phyloP scores from a whole-genome alignment of 2,797 vertebrate genomes.

The Manis javanica region DNA sequence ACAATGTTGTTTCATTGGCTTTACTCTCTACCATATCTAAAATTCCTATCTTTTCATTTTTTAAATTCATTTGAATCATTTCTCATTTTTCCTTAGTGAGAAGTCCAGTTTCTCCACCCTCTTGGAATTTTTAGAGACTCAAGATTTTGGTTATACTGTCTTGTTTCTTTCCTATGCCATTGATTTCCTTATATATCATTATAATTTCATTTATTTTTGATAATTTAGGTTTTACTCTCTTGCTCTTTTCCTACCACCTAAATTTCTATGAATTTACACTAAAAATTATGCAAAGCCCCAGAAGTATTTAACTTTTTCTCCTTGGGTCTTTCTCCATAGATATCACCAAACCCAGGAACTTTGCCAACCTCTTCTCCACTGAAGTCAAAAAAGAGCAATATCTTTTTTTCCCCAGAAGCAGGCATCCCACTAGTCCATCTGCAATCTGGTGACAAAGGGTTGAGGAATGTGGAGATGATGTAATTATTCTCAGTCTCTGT shows the following conservation, averaged over 20 bases:
- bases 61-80: conserved; percentile 7
- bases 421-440: not conserved
- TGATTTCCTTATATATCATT: not conserved
- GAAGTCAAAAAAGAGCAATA: not conserved
- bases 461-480: conserved; percentile 39
- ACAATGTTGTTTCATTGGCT: not conserved
- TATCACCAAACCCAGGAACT: not conserved
- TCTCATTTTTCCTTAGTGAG: not conserved
- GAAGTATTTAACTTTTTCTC: not conserved
- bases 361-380: not conserved
- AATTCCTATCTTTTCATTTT: not conserved
- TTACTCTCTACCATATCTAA: not conserved
- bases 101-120: not conserved
- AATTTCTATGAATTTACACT: not conserved
- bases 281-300: not conserved
- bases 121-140: not conserved
- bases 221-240: not conserved
- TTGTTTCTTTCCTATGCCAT: not conserved
- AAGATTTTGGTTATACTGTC: not conserved
- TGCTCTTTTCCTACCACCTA: not conserved
- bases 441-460: conserved; percentile 10
- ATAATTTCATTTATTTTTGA: conserved; percentile 11
- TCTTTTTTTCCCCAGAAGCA: not conserved
- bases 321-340: not conserved
- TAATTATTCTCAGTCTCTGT: conserved; percentile 13